phyloP scores from a whole-genome alignment of 2,797 vertebrate genomes.

The Pelodytes ibericus region DNA sequence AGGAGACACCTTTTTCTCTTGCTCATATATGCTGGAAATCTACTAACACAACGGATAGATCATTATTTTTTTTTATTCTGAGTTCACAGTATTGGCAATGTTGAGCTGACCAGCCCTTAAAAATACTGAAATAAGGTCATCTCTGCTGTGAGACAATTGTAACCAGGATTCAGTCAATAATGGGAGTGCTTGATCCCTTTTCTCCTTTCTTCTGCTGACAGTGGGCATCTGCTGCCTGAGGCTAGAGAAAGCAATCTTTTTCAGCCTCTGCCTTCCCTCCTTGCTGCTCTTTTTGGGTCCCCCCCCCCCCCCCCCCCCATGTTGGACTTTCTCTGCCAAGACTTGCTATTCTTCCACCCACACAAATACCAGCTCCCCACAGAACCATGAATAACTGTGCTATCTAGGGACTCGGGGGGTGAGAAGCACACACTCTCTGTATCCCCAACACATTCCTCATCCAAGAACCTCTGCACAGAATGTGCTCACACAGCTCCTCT shows the following conservation, averaged over 20 bases:
- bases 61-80: too few species aligned
- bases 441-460: conserved; percentile 20
- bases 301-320: too few species aligned
- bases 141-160: too few species aligned
- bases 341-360: conserved; percentile 18
- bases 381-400: conserved; percentile 33
- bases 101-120: too few species aligned
- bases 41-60: too few species aligned
- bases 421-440: not conserved
- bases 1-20: too few species aligned
- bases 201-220: not conserved
- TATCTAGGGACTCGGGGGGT: conserved; percentile 28
- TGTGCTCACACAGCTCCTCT: conserved; percentile 20
- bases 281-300: too few species aligned
- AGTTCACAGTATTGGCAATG: too few species aligned
- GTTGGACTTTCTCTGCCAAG: not conserved
- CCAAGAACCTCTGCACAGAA: conserved; percentile 22
- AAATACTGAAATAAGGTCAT: too few species aligned
- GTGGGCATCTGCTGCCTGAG: conserved; percentile 9
- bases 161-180: too few species aligned
- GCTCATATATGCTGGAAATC: too few species aligned
- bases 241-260: conserved; percentile 18
- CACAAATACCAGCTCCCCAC: conserved; percentile 35
- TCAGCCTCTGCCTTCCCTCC: not conserved
- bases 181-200: not conserved